Conservation (phyloP, 2,797 vertebrate genomes). For the Xyrichtys novacula region DNA sequence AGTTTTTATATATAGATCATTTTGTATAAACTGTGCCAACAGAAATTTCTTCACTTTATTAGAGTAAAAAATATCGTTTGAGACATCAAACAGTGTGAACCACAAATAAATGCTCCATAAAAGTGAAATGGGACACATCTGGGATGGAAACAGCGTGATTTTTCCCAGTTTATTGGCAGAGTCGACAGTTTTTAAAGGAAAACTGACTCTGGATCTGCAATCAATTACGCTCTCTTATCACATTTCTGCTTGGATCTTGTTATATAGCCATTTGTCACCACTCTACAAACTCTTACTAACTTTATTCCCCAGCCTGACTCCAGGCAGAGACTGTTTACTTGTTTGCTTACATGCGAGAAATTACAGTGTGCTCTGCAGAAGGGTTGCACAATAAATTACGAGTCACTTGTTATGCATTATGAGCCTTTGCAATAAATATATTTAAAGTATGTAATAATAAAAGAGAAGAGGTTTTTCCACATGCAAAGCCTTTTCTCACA, state of each 20-base stretch:
- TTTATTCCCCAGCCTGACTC: neutral
- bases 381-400: no score
- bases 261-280: neutral
- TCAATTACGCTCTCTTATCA: neutral
- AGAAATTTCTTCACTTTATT: conserved; percentile 12
- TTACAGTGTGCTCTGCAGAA: no score
- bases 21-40: no score
- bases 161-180: neutral
- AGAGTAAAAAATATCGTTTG: neutral
- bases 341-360: neutral
- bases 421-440: no score
- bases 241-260: conserved; percentile 5
- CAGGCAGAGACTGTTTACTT: no score
- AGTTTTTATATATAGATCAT: no score
- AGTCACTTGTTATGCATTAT: no score
- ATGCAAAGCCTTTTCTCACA: no score
- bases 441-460: no score
- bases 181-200: neutral
- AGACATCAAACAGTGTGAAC: neutral
- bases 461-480: no score
- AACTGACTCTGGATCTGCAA: conserved; percentile 1
- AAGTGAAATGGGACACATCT: neutral
- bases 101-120: neutral
- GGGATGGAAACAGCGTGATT: neutral
- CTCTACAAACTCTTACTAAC: neutral